These are phyloP conservation scores for Odocoileus virginianus DNA, from an alignment of 2,113 vertebrate genomes.

Conservation along the genomic window DNA sequence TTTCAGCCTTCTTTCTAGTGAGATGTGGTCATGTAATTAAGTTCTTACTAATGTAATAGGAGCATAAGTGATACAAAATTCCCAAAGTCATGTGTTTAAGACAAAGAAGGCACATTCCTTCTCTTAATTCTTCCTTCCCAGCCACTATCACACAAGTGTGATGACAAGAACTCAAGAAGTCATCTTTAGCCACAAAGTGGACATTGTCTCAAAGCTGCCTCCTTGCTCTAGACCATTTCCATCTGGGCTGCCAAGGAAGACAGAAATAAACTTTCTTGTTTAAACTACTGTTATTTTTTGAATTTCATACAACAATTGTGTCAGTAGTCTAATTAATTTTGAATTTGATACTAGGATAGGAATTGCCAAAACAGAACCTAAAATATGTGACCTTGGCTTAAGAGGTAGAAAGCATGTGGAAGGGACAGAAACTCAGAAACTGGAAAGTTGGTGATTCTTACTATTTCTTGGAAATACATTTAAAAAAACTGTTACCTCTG, in stretches of 20 bases:
- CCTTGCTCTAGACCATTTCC: not conserved
- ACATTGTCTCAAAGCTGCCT: not conserved
- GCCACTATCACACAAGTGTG: not conserved
- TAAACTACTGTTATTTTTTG: not conserved
- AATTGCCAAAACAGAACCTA: not conserved
- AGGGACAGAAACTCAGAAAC: not conserved
- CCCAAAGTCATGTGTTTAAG: not conserved
- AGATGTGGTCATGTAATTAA: not conserved
- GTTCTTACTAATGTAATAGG: not conserved
- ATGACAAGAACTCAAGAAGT: not conserved
- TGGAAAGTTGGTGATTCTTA: not conserved
- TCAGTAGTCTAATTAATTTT: not conserved
- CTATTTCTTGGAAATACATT: not conserved
- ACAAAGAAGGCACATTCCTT: not conserved
- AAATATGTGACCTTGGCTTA: not conserved
- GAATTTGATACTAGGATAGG: not conserved
- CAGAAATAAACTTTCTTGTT: not conserved
- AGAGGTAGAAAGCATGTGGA: not conserved
- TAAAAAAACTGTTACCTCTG: not conserved
- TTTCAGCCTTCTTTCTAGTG: not conserved
- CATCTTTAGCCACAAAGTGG: not conserved
- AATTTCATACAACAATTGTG: not conserved
- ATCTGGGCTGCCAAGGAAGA: not conserved
- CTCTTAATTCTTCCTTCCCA: not conserved
- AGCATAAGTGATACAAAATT: not conserved